phyloP scores from a whole-genome alignment of 2,113 vertebrate species.

The Alaudala cheleensis region DNA sequence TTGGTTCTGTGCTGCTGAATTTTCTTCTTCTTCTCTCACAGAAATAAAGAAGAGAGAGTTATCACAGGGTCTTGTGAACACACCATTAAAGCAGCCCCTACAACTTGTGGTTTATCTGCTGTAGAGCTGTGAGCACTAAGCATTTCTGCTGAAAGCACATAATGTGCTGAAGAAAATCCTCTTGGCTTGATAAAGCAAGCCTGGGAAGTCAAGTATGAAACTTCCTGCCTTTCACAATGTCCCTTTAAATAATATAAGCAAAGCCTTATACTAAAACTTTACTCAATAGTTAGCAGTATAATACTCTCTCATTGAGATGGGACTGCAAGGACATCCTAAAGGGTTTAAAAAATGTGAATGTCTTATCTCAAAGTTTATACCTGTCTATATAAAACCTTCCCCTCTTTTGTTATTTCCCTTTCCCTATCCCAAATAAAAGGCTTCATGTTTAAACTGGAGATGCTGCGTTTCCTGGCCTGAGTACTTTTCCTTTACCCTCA shows the following conservation, averaged over 20 bases:
- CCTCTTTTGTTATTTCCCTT: not conserved
- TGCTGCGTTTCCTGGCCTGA: constrained; percentile 70
- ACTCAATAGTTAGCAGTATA: not conserved
- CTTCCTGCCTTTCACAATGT: not conserved
- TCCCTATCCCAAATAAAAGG: not conserved
- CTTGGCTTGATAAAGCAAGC: not conserved
- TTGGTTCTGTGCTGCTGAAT: not conserved
- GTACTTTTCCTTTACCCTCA: constrained; percentile 75
- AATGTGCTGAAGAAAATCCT: not conserved
- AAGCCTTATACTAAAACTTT: constrained; percentile 30
- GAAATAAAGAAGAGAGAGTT: not conserved
- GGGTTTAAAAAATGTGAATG: not conserved
- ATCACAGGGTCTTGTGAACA: not conserved
- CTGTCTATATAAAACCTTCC: constrained; percentile 20
- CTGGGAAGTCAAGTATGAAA: not conserved
- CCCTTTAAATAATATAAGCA: constrained; percentile 38
- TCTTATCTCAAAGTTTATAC: constrained; percentile 40
- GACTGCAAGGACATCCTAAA: not conserved
- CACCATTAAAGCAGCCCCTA: not conserved
- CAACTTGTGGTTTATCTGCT: not conserved
- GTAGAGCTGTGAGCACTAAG: not conserved
- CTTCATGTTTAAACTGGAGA: constrained; percentile 44
- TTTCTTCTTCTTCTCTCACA: not conserved
- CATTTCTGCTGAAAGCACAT: not conserved
- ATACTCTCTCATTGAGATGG: constrained; percentile 22